Evolutionary conservation across 1,140 invertebrate genomes (phyloP).

Genomic region (Scaptomyza pallida): DNA sequence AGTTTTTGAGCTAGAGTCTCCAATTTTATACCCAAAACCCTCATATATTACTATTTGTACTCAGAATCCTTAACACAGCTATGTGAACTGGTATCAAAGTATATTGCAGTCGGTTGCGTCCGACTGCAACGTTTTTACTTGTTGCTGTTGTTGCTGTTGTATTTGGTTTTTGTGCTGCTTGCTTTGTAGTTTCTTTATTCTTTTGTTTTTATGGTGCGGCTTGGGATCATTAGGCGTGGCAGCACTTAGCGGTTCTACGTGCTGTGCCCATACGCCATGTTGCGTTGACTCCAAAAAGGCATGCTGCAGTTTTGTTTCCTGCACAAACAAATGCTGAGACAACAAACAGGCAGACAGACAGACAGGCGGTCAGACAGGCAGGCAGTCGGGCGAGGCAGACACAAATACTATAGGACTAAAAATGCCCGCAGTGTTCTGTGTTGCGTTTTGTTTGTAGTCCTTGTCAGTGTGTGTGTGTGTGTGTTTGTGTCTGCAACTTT

Average conservation of each 20-base stretch:
- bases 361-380: background rate
- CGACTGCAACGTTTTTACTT: too few species aligned
- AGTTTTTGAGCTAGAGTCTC: too few species aligned
- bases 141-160: too few species aligned
- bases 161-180: too few species aligned
- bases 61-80: too few species aligned
- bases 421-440: conserved; percentile 55
- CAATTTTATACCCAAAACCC: too few species aligned
- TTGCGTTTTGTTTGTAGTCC: conserved; percentile 54
- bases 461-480: conserved; percentile 51
- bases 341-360: conserved; percentile 35
- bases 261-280: conserved; percentile 65
- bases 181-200: conserved; percentile 5
- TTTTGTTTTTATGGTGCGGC: background rate
- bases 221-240: conserved; percentile 63
- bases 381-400: background rate
- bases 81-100: too few species aligned
- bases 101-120: too few species aligned
- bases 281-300: conserved; percentile 36
- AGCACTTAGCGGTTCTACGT: conserved; percentile 62
- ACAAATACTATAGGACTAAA: conserved; percentile 20
- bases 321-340: conserved; percentile 61
- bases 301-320: conserved; percentile 56
- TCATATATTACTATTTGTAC: too few species aligned
- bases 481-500: too few species aligned